A percentile compares a stretch with the other conserved stretches of the same genome.
Evolutionary conservation across 2,888 invertebrate genomes (phyloP).

Genomic region (Homarus gammarus): DNA sequence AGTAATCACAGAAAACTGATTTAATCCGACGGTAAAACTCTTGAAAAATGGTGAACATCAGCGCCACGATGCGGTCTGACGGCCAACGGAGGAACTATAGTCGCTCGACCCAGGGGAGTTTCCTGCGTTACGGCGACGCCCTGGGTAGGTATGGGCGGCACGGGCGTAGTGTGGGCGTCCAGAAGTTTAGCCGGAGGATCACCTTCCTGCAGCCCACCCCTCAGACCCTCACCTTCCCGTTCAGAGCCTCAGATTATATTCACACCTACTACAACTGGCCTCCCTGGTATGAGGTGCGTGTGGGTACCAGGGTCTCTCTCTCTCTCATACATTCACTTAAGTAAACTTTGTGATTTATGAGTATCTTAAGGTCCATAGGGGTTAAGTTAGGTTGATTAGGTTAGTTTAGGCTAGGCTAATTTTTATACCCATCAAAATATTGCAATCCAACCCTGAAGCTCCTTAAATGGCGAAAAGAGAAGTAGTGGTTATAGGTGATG

Average conservation of each 20-base stretch:
- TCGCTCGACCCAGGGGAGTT: neutral
- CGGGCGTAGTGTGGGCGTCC: neutral
- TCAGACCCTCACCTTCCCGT: constrained; percentile 31
- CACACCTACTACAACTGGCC: constrained; percentile 65
- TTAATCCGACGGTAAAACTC: too few relatives aligned
- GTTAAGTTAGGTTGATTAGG: too few relatives aligned
- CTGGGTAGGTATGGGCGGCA: neutral
- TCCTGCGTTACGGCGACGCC: constrained; percentile 9
- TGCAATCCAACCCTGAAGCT: too few relatives aligned
- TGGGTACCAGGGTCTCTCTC: neutral
- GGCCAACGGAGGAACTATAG: constrained; percentile 41
- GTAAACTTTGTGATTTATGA: too few relatives aligned
- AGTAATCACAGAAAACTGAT: too few relatives aligned
- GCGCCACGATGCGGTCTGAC: neutral
- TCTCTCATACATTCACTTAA: too few relatives aligned
- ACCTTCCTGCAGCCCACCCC: constrained; percentile 44
- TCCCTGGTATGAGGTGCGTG: constrained; percentile 46
- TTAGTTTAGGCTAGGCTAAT: too few relatives aligned
- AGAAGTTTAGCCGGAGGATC: constrained; percentile 42
- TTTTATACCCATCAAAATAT: too few relatives aligned
- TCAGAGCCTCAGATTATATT: constrained; percentile 47
- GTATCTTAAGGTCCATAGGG: too few relatives aligned
- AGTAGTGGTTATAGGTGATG: too few relatives aligned
- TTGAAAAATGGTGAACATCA: constrained; percentile 52
- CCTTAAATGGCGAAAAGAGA: too few relatives aligned